Conservation (phyloP, 2,797 vertebrate genomes). For the Urocyon cinereoargenteus region DNA sequence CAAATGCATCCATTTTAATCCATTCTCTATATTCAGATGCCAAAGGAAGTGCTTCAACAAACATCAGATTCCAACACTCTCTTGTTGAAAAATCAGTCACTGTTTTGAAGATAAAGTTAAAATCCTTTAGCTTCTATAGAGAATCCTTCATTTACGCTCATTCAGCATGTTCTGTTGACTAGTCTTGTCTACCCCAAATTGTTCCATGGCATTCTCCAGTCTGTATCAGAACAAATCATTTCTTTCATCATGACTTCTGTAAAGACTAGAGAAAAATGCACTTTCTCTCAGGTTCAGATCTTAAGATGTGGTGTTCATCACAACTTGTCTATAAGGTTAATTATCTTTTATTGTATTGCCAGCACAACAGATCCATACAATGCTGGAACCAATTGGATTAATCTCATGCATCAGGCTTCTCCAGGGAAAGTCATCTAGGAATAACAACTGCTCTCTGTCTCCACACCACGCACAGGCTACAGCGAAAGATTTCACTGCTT, state of each 20-base stretch:
- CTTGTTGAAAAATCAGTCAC: neutral
- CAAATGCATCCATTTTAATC: neutral
- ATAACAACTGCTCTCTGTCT: neutral
- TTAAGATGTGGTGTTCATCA: neutral
- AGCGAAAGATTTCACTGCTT: neutral
- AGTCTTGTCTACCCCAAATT: neutral
- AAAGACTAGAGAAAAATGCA: conserved; percentile 30
- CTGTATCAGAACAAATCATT: conserved; percentile 18
- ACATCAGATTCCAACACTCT: neutral
- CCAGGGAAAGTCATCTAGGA: neutral
- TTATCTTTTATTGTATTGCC: neutral
- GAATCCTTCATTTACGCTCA: neutral
- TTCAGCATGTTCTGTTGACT: neutral
- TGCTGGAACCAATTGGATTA: neutral
- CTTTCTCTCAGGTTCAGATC: neutral
- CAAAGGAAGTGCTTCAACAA: neutral
- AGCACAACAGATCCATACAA: neutral
- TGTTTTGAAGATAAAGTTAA: conserved; percentile 32
- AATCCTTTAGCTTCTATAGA: neutral
- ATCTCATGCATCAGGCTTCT: neutral
- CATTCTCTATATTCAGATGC: conserved; percentile 8
- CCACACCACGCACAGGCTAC: neutral
- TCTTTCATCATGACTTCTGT: neutral
- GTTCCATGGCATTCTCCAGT: neutral
- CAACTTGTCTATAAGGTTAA: neutral